These are phyloP conservation scores for Xanthorhoe spadicearia DNA, from an alignment of 2,888 invertebrate species.

Conservation along the genomic window DNA sequence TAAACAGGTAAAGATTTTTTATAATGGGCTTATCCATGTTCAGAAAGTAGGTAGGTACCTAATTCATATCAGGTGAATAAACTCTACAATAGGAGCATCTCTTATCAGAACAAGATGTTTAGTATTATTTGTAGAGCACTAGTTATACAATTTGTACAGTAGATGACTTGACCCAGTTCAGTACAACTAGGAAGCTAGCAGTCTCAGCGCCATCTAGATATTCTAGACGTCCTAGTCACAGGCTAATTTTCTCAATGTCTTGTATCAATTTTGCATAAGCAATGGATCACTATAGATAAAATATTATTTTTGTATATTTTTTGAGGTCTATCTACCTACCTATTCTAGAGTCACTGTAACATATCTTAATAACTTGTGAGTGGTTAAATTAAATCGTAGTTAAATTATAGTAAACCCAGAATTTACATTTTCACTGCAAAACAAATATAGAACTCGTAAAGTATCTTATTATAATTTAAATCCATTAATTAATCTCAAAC, in stretches of 20 bases:
- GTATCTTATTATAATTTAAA: neutral
- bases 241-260: neutral
- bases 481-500: neutral
- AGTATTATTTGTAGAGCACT: slow-evolving; percentile 1
- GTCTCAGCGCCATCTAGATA: neutral
- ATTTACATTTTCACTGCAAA: no score
- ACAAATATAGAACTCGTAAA: no score
- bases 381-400: no score
- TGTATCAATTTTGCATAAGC: neutral
- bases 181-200: neutral
- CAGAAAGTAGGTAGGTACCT: no score
- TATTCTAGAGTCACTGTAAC: no score
- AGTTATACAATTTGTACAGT: neutral
- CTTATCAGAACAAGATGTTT: slow-evolving; percentile 31
- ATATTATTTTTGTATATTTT: no score
- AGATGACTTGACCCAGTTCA: neutral
- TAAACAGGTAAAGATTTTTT: no score
- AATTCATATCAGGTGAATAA: slow-evolving; percentile 30
- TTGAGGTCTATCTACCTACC: no score
- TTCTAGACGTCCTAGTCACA: neutral
- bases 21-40: no score
- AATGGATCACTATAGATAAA: neutral
- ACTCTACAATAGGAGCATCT: slow-evolving; percentile 33
- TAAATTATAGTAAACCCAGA: no score
- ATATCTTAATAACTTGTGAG: no score